Conservation (phyloP, 2,888 invertebrate genomes). For the Heliconius ismenius region DNA sequence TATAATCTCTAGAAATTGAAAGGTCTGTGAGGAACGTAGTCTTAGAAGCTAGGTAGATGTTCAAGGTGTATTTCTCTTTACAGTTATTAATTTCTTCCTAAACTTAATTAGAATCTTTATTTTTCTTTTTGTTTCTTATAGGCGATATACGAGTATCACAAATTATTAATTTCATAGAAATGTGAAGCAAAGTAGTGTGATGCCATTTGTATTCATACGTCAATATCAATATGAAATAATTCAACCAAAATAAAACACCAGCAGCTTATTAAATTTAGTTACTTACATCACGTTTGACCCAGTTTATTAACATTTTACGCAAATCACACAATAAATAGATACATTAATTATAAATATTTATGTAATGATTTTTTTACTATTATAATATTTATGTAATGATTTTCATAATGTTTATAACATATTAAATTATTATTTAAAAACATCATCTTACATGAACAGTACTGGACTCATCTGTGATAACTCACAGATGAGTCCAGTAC, state of each 20-base stretch:
- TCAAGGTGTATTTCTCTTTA: too few relatives aligned
- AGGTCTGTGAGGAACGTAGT: too few relatives aligned
- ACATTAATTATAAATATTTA: constrained; percentile 5
- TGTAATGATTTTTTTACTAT: too few relatives aligned
- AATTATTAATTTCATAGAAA: neutral
- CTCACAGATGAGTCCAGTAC: too few relatives aligned
- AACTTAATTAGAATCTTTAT: neutral
- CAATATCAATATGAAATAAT: constrained; percentile 11
- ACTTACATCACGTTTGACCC: constrained; percentile 15
- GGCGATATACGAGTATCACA: neutral
- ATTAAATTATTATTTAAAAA: neutral
- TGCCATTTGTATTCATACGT: neutral
- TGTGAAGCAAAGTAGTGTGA: neutral
- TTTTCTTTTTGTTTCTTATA: too few relatives aligned
- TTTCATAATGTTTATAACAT: neutral
- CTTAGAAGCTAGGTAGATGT: too few relatives aligned
- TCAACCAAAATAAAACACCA: constrained; percentile 12
- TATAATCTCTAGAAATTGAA: too few relatives aligned
- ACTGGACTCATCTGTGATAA: too few relatives aligned
- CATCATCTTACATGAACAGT: too few relatives aligned
- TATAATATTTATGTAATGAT: neutral
- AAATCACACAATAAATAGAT: neutral
- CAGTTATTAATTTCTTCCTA: too few relatives aligned
- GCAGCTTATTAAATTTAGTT: constrained; percentile 3
- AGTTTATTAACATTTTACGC: constrained; percentile 14